phyloP scores from a whole-genome alignment of 2,888 invertebrate species.

The Andrena haemorrhoa region DNA sequence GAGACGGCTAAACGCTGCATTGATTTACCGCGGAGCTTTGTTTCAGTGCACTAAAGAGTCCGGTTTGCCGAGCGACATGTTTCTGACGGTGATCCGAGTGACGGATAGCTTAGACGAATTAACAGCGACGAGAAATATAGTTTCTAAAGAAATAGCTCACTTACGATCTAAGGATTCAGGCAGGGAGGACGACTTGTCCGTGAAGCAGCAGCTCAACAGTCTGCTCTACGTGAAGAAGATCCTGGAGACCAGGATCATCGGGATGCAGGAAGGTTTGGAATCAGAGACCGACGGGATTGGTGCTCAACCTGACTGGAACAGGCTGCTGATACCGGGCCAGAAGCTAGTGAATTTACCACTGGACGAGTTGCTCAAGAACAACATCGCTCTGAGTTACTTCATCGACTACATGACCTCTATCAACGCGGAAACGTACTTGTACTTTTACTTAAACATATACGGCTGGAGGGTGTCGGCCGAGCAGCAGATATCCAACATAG shows the following conservation, averaged over 20 bases:
- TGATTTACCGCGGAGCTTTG: not conserved
- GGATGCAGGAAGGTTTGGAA: slow-evolving; percentile 85
- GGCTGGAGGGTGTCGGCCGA: slow-evolving; percentile 90
- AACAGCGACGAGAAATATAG: slow-evolving; percentile 91
- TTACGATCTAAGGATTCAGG: slow-evolving; percentile 94
- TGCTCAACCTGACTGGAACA: slow-evolving; percentile 83
- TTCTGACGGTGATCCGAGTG: slow-evolving; percentile 92
- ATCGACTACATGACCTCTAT: slow-evolving; percentile 91
- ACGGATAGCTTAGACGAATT: slow-evolving; percentile 94
- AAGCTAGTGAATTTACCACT: slow-evolving; percentile 88
- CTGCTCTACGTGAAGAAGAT: slow-evolving; percentile 92
- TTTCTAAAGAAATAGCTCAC: slow-evolving; percentile 92
- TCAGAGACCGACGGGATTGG: slow-evolving; percentile 84
- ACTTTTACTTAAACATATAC: slow-evolving; percentile 91
- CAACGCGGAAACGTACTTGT: slow-evolving; percentile 90
- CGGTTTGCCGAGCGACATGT: slow-evolving; percentile 93
- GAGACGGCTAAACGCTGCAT: not conserved
- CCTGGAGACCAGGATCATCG: slow-evolving; percentile 88
- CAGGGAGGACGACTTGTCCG: slow-evolving; percentile 92
- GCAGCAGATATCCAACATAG: slow-evolving; percentile 88
- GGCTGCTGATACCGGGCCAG: slow-evolving; percentile 84
- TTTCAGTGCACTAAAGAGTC: slow-evolving; percentile 92
- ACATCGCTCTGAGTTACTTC: slow-evolving; percentile 91
- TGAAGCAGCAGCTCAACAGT: slow-evolving; percentile 95
- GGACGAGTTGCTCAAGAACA: slow-evolving; percentile 91